phyloP scores from a whole-genome alignment of 1,140 invertebrate species.

The Scaptodrosophila lebanonensis region DNA sequence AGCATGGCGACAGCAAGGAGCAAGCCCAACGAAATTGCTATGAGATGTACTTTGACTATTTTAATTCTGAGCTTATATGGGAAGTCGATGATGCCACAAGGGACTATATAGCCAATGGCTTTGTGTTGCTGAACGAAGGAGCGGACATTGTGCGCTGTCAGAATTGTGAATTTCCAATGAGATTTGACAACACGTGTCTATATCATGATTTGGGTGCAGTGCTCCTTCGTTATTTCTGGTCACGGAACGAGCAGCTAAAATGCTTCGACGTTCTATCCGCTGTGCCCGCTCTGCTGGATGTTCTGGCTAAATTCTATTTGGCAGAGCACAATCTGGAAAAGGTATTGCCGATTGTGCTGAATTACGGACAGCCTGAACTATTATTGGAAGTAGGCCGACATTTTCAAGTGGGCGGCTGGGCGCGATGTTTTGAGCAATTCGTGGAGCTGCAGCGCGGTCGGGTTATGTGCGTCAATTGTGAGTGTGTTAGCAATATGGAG shows the following conservation, averaged over 20 bases:
- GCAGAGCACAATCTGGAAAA: slow-evolving; percentile 68
- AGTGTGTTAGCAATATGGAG: slow-evolving; percentile 57
- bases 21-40: slow-evolving; percentile 64
- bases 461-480: slow-evolving; percentile 64
- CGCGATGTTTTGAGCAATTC: slow-evolving; percentile 70
- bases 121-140: slow-evolving; percentile 53
- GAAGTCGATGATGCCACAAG: slow-evolving; percentile 68
- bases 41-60: slow-evolving; percentile 76
- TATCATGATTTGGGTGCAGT: slow-evolving; percentile 70
- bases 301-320: slow-evolving; percentile 69
- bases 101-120: slow-evolving; percentile 66
- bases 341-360: slow-evolving; percentile 65
- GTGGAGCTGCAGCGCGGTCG: slow-evolving; percentile 65
- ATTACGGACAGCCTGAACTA: slow-evolving; percentile 62
- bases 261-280: slow-evolving; percentile 69
- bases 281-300: slow-evolving; percentile 64
- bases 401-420: slow-evolving; percentile 55
- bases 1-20: slow-evolving; percentile 61
- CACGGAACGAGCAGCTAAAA: slow-evolving; percentile 69
- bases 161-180: slow-evolving; percentile 63
- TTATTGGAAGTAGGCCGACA: slow-evolving; percentile 57
- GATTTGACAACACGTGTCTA: slow-evolving; percentile 61
- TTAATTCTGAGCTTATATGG: slow-evolving; percentile 74
- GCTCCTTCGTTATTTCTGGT: slow-evolving; percentile 70
- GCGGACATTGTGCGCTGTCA: slow-evolving; percentile 60